Percentiles rank a stretch among this genome's conserved stretches.
Conservation (phyloP, 2,113 vertebrate genomes). For the Pontoporia blainvillei region DNA sequence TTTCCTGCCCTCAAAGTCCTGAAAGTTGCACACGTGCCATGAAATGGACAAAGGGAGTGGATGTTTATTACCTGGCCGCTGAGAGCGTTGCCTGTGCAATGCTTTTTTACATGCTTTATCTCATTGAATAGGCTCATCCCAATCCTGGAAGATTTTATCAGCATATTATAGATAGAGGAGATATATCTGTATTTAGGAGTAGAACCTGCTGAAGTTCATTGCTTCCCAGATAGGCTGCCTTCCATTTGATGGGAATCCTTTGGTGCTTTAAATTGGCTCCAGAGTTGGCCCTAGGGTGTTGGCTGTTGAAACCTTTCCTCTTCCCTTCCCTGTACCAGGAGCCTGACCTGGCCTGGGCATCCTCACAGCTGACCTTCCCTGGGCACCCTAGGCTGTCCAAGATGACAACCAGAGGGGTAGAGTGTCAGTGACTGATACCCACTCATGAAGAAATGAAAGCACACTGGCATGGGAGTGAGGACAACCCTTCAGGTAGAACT, state of each 20-base stretch:
- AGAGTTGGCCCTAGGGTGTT: not conserved
- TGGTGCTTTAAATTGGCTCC: no score
- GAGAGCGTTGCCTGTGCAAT: not conserved
- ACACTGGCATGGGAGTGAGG: not conserved
- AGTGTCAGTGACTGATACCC: not conserved
- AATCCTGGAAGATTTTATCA: not conserved
- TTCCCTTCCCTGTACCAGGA: not conserved
- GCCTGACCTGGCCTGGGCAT: not conserved
- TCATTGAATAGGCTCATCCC: not conserved
- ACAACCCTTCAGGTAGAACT: not conserved
- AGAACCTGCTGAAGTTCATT: not conserved
- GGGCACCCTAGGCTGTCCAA: not conserved
- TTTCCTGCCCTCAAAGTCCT: not conserved
- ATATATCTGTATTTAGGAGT: not conserved
- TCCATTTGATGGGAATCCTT: not conserved
- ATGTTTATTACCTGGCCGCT: accelerated
- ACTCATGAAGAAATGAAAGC: not conserved
- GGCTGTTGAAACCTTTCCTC: no score
- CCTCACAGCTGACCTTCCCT: not conserved
- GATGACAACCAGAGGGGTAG: not conserved
- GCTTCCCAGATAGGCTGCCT: not conserved
- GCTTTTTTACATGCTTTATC: not conserved
- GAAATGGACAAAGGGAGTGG: not conserved
- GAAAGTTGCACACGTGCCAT: accelerated
- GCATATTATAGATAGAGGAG: not conserved